phyloP scores from a whole-genome alignment of 2,113 vertebrate genomes.

The Nothoprocta pentlandii region DNA sequence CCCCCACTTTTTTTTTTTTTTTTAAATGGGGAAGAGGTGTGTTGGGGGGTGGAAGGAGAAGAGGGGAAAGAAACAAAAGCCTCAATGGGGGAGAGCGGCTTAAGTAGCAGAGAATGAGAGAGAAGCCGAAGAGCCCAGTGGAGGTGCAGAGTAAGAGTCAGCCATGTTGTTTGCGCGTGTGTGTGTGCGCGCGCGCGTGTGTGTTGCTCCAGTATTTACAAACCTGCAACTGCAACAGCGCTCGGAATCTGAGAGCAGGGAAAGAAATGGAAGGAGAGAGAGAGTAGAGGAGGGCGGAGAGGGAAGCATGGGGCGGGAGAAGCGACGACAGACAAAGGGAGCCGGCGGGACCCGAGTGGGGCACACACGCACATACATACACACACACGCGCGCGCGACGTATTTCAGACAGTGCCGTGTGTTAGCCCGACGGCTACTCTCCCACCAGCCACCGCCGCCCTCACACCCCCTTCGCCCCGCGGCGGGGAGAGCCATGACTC shows the following conservation, averaged over 20 bases:
- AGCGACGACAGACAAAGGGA: constrained; percentile 67
- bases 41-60: background rate
- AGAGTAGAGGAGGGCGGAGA: constrained; percentile 25
- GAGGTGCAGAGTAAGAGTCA: constrained; percentile 76
- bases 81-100: constrained; percentile 58
- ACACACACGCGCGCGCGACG: background rate
- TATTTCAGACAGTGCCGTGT: too few species aligned
- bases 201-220: constrained; percentile 66
- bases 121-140: constrained; percentile 20
- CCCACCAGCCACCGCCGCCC: too few species aligned
- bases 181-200: constrained; percentile 17
- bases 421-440: too few species aligned
- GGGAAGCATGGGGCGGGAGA: constrained; percentile 68
- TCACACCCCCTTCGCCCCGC: too few species aligned
- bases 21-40: background rate
- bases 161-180: constrained; percentile 81
- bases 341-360: background rate
- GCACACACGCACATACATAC: background rate
- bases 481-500: too few species aligned
- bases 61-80: constrained; percentile 42
- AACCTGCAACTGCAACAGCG: constrained; percentile 76
- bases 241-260: background rate
- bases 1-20: constrained; percentile 18
- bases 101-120: constrained; percentile 12
- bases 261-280: constrained; percentile 9